Evolutionary conservation across 2,888 invertebrate species (phyloP), one percentile per base, ranked within the genome.

Genomic region (Sclerodermus sp.): DNA sequence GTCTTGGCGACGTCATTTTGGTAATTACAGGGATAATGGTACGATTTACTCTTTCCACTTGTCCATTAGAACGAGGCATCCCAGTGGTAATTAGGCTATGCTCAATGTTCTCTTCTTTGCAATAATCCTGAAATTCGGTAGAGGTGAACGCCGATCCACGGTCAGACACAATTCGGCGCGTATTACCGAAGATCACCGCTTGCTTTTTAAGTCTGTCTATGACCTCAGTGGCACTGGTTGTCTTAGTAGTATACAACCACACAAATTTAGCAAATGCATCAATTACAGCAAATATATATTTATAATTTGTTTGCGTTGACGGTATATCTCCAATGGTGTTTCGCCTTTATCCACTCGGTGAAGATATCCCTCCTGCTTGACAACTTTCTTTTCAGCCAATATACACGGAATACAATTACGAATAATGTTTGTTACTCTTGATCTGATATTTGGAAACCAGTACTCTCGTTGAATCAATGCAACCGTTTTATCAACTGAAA

Each of bases 221-320:
- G 8, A 62, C 60, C 49, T 69, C 67, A 38, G 57, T 56, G 0
- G 65, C 31, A 3, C 50, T 57, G 1, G 65, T 67, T 0, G 68
- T 53, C 49, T 67, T 70, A 1, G 64, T 66, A 1, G 68, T 55
- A 51, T 68, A 69, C 2, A 71, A 15, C 70, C 69, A 71, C 1
- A 56, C 54, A 49, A 41, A 41, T 29, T 41, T 41, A 10, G 23
- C 18, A n/a, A 18, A 41, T 9, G 8, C 23, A 41, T 41, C 73
- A 8, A 71, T 49, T 1, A 73, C 52, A 1, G 52, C 66, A 4
- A 74, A 61, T 13, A 72, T 49, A 48, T 72, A 52, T 36, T 65
- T 60, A 45, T 71, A 70, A 31, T 57, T 53, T 45, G 70, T 71
- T 13, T 54, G 51, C 1, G 71, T 73, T 14, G 61, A 46, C 4